Evolutionary conservation across 2,888 invertebrate genomes (phyloP).

Genomic region (Geotrupes spiniger): DNA sequence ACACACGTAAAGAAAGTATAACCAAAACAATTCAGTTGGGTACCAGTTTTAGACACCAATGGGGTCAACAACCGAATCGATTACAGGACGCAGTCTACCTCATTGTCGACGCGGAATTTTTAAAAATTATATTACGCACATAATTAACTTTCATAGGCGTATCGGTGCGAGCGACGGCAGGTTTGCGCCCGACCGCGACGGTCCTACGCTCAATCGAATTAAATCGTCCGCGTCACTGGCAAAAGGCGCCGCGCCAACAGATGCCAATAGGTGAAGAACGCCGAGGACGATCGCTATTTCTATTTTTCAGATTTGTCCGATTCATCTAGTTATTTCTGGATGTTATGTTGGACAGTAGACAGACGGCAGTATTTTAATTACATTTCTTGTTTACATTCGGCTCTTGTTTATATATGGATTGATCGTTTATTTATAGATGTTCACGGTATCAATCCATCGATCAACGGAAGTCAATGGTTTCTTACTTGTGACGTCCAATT

Average conservation of each 20-base stretch:
- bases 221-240: constrained; percentile 13
- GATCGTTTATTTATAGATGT: too few relatives aligned
- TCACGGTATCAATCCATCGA: too few relatives aligned
- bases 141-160: constrained; percentile 10
- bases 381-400: constrained; percentile 20
- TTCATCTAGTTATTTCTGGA: constrained; percentile 19
- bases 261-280: constrained; percentile 30
- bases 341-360: constrained; percentile 19
- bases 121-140: constrained; percentile 12
- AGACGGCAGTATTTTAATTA: constrained; percentile 20
- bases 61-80: constrained; percentile 7
- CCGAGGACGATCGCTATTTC: constrained; percentile 25
- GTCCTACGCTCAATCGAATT: neutral
- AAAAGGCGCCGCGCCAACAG: constrained; percentile 23
- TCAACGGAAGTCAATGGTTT: too few relatives aligned
- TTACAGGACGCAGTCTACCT: constrained; percentile 8
- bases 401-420: too few relatives aligned
- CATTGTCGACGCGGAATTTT: constrained; percentile 14
- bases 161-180: neutral
- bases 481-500: too few relatives aligned
- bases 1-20: too few relatives aligned
- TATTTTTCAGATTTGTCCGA: constrained; percentile 28
- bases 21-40: too few relatives aligned
- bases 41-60: neutral
- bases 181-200: too few relatives aligned